phyloP scores from a whole-genome alignment of 2,113 vertebrate genomes.

The Rhynchomys soricoides region DNA sequence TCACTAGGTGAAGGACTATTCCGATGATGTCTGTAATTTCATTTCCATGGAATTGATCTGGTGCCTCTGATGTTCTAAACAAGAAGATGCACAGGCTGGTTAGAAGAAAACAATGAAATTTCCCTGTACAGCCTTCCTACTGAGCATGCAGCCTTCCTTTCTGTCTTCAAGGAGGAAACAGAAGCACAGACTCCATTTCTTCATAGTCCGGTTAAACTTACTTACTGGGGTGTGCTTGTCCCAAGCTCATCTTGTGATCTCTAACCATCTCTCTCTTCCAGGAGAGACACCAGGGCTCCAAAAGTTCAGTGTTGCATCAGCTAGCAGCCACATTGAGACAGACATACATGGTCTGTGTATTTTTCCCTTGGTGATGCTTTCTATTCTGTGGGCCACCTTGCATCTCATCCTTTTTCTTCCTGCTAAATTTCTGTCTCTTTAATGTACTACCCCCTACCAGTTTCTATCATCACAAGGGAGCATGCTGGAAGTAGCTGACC shows the following conservation, averaged over 20 bases:
- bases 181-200: neutral
- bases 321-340: rapidly evolving
- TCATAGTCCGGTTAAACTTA: neutral
- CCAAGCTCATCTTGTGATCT: neutral
- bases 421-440: neutral
- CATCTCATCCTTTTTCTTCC: neutral
- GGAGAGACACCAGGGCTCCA: neutral
- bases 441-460: neutral
- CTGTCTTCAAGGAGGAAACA: neutral
- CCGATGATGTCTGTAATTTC: neutral
- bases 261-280: neutral
- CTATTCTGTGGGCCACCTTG: neutral
- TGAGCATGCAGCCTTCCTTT: neutral
- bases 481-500: neutral
- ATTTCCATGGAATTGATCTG: neutral
- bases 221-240: too few relatives aligned
- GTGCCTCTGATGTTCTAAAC: neutral
- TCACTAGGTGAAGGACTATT: neutral
- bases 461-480: neutral
- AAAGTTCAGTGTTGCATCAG: neutral
- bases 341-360: neutral
- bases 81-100: neutral
- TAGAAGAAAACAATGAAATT: neutral
- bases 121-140: neutral
- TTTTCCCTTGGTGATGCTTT: neutral